Conservation (phyloP, 2,113 vertebrate species). For the Eonycteris spelaea region DNA sequence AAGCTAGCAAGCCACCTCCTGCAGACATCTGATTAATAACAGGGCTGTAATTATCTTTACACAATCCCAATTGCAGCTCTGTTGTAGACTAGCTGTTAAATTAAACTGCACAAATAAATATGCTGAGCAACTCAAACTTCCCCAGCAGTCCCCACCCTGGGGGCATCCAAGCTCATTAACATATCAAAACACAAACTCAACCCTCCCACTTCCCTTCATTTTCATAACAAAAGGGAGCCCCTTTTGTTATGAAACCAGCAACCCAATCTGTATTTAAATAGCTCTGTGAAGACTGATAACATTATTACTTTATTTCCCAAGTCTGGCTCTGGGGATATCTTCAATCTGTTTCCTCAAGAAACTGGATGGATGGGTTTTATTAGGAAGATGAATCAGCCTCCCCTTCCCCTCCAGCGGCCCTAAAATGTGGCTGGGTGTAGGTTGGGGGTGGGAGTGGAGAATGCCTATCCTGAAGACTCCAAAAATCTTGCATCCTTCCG, state of each 20-base stretch:
- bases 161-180: slow-evolving; percentile 60
- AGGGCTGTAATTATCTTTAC: slow-evolving; percentile 77
- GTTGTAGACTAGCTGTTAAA: slow-evolving; percentile 72
- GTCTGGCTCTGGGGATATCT: slow-evolving; percentile 35
- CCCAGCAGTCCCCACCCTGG: slow-evolving; percentile 20
- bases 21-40: slow-evolving; percentile 71
- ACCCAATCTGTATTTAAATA: slow-evolving; percentile 71
- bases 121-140: slow-evolving; percentile 36
- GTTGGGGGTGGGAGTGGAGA: not conserved
- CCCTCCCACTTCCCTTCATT: slow-evolving; percentile 46
- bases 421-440: not conserved
- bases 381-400: slow-evolving; percentile 32
- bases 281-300: slow-evolving; percentile 67
- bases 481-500: not conserved
- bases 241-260: slow-evolving; percentile 63
- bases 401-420: not conserved
- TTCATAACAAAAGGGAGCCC: slow-evolving; percentile 69
- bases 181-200: slow-evolving; percentile 73
- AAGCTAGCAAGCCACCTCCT: slow-evolving; percentile 53
- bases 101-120: slow-evolving; percentile 76
- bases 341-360: slow-evolving; percentile 51
- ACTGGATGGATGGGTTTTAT: slow-evolving; percentile 39
- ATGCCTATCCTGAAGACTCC: not conserved
- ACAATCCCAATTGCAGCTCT: slow-evolving; percentile 56
- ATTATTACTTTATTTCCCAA: slow-evolving; percentile 63